Evolutionary conservation across 2,888 invertebrate species (phyloP), one percentile per base, ranked within the genome.

Genomic region (Leptogaster cylindrica): DNA sequence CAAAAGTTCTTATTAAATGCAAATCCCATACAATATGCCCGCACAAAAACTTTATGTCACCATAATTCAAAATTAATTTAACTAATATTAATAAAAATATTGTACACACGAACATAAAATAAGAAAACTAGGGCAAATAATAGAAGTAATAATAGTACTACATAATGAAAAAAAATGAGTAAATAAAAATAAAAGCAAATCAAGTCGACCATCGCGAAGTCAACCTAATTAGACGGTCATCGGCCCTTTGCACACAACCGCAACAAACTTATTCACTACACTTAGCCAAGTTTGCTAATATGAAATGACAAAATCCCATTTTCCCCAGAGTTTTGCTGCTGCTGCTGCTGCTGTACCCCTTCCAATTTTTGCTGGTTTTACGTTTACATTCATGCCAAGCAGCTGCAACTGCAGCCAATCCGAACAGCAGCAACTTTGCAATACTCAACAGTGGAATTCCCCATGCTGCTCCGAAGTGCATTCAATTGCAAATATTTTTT

Each of bases 181-280:
- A 36, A 55, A 55, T 39, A 16, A 39, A 36, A 55, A 20, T 33
- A 52, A 33, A 52, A 20, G 33, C 52, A 12, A 55, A 39, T 33
- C 33, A 55, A 55, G 39, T 55, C 55, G 36, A 51, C 28, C 55
- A 55, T 36, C 55, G 39, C 44, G 28, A 44, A 61, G 61, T 61
- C 65, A 65, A 65, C 65, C 65, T 51, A 65, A 65, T 65, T 65
- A 65, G 65, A 65, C 36, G 65, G 50, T 65, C 65, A 65, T 65
- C 65, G 51, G 65, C 65, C 65, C 65, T 65, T 65, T 25, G 41
- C 61, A 61, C 61, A 44, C 44, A 7, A 61, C 44, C 41, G 16
- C 44, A 44, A 3, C n/a, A 28, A 44, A 41, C 23, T 16, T 18
- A 44, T 2, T 18, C 16, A 61, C 61, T 27, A 44, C 61, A 44